Percentiles rank a stretch among this genome's conserved stretches.
Conservation (phyloP, 64 coral and sea anemone species). For the Porites lutea region DNA sequence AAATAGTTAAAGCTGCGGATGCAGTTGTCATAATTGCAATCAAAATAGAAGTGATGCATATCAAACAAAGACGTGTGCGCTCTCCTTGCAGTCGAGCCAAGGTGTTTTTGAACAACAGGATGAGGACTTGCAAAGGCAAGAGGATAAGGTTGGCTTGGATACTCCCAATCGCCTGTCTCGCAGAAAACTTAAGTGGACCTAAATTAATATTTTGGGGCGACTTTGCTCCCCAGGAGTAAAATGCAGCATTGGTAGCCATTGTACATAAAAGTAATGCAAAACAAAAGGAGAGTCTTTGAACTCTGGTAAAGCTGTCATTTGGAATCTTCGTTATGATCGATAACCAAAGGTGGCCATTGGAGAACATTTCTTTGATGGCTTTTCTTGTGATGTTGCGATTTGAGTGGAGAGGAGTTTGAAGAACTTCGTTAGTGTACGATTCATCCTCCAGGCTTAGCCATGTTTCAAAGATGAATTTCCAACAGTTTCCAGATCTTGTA, state of each 20-base stretch:
- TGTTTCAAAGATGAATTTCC: constrained; percentile 40
- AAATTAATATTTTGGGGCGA: background rate
- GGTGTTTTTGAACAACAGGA: background rate
- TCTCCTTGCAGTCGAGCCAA: background rate
- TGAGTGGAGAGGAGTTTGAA: constrained; percentile 1
- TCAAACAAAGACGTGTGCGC: background rate
- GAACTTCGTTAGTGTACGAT: constrained; percentile 2
- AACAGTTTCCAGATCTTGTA: background rate
- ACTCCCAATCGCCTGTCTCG: background rate
- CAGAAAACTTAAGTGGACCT: background rate
- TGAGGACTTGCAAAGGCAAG: background rate
- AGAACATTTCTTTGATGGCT: constrained; percentile 15
- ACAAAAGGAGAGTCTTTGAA: constrained; percentile 42
- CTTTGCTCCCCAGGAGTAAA: background rate
- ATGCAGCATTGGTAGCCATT: constrained; percentile 57
- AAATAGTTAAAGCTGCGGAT: background rate
- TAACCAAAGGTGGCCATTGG: constrained; percentile 60
- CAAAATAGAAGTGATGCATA: background rate
- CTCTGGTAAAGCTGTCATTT: constrained; percentile 29
- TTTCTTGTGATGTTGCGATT: background rate
- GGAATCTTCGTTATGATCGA: constrained; percentile 53
- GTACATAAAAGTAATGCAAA: constrained; percentile 35
- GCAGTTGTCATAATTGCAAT: background rate
- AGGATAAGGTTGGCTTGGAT: background rate
- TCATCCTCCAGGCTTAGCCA: constrained; percentile 62